Conservation (phyloP, 2,113 vertebrate genomes). For the Psilopsiagon aymara region DNA sequence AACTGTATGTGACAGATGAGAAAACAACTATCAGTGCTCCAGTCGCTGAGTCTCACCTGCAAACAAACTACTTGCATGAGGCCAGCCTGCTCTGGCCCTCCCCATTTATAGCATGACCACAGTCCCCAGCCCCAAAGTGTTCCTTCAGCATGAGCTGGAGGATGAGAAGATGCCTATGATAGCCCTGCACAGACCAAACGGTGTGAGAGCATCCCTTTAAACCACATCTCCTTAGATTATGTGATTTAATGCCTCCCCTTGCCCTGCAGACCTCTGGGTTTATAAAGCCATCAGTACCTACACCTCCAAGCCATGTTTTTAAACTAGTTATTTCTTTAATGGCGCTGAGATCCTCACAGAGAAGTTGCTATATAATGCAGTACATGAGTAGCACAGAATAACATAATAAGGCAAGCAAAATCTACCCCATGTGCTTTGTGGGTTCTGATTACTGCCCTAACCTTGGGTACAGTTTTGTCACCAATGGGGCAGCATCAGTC, state of each 20-base stretch:
- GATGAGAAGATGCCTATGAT: neutral
- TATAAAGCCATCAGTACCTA: fast-evolving
- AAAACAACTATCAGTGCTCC: neutral
- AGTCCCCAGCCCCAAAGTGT: fast-evolving
- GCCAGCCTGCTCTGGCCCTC: neutral
- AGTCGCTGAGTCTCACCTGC: neutral
- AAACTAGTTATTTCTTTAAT: fast-evolving
- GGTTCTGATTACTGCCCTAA: neutral
- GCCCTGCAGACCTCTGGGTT: neutral
- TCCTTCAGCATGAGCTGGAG: neutral
- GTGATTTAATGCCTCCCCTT: neutral
- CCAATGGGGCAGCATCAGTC: neutral
- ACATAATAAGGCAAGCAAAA: neutral
- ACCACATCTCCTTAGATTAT: neutral
- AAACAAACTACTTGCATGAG: fast-evolving
- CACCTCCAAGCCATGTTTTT: neutral
- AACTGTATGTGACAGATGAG: neutral
- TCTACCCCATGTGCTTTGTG: fast-evolving
- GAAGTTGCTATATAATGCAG: neutral
- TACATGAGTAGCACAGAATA: neutral
- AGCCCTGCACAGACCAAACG: fast-evolving
- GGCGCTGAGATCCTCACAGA: fast-evolving
- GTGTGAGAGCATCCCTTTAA: neutral
- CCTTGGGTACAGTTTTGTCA: neutral
- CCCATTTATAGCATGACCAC: neutral